Percentiles rank a stretch among this genome's conserved stretches.
These are phyloP conservation scores for Cerastis leucographa DNA, from an alignment of 2,888 invertebrate genomes.

Conservation along the genomic window DNA sequence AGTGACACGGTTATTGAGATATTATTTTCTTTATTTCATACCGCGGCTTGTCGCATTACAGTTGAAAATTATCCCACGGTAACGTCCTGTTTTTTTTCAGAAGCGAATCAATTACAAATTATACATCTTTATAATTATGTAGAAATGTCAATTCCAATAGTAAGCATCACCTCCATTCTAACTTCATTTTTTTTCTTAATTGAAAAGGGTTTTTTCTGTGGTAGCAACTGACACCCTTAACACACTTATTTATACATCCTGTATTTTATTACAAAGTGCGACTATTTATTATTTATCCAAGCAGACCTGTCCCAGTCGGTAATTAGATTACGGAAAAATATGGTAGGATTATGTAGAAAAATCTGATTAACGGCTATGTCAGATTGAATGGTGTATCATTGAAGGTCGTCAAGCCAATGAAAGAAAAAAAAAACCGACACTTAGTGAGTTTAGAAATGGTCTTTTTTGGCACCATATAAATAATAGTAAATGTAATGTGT, in stretches of 20 bases:
- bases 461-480: background rate
- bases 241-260: background rate
- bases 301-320: background rate
- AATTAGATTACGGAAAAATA: conserved; percentile 42
- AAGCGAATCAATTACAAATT: background rate
- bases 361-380: conserved; percentile 38
- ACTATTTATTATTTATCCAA: background rate
- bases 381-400: background rate
- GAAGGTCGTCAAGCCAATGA: background rate
- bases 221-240: background rate
- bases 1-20: background rate
- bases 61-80: background rate
- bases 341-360: conserved; percentile 27
- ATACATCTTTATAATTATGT: background rate
- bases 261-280: background rate
- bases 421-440: background rate
- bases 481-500: background rate
- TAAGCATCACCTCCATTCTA: too few species aligned
- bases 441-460: background rate
- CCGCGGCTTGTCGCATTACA: too few species aligned
- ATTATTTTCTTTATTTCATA: background rate
- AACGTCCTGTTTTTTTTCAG: background rate
- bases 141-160: background rate
- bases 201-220: background rate
- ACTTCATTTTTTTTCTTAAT: background rate